A percentile compares a stretch with the other conserved stretches of the same genome.
Conservation (phyloP, 1,140 invertebrate genomes). For the Drosophila trapezifrons region DNA sequence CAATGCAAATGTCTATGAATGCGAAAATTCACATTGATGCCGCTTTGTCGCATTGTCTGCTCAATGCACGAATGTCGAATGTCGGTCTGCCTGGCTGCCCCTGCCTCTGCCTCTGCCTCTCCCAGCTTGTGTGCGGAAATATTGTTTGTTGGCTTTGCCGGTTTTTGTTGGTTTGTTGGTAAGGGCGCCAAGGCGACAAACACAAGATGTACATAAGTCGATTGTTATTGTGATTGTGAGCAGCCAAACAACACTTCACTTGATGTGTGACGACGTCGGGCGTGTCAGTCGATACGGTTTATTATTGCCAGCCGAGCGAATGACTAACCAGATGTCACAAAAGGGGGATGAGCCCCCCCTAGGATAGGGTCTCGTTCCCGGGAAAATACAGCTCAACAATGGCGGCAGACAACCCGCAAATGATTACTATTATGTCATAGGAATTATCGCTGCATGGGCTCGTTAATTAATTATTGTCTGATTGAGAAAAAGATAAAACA, state of each 20-base stretch:
- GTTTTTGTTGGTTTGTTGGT: slow-evolving; percentile 21
- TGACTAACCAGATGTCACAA: slow-evolving; percentile 39
- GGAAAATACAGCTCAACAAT: slow-evolving; percentile 24
- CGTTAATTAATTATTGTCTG: slow-evolving; percentile 7
- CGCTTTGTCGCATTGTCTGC: slow-evolving; percentile 71
- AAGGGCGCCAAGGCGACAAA: slow-evolving; percentile 27
- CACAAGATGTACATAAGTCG: slow-evolving; percentile 55
- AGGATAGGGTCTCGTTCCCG: not conserved
- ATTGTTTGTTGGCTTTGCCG: slow-evolving; percentile 31
- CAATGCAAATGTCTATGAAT: slow-evolving; percentile 76
- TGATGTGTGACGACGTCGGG: slow-evolving; percentile 49
- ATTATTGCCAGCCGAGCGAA: slow-evolving; percentile 69
- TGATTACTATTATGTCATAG: slow-evolving; percentile 1
- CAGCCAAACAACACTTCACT: slow-evolving; percentile 72
- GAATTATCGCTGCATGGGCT: not conserved
- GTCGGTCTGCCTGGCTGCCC: not conserved
- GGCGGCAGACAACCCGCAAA: not conserved
- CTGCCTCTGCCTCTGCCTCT: too few species aligned
- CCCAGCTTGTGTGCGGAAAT: slow-evolving; percentile 32
- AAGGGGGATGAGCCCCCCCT: not conserved
- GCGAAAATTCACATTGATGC: slow-evolving; percentile 69
- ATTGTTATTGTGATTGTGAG: slow-evolving; percentile 67
- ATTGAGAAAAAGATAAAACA: not conserved
- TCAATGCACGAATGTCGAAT: slow-evolving; percentile 32
- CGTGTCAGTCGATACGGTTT: slow-evolving; percentile 67